Evolutionary conservation across 2,888 invertebrate genomes (phyloP).

Genomic region (Caenorhabditis wallacei): DNA sequence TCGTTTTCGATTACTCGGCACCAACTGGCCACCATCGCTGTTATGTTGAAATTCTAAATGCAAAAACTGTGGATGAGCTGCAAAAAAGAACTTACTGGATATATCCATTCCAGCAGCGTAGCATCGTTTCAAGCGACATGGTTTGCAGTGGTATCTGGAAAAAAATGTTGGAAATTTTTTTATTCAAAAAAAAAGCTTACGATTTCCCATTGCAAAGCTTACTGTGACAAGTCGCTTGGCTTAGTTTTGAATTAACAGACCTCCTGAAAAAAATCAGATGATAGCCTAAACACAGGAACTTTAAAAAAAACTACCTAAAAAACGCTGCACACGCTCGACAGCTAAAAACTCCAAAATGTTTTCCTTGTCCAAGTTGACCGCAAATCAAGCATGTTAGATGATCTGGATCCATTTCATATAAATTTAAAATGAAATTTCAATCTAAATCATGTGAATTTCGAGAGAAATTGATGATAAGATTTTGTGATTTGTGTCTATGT

Average conservation of each 20-base stretch:
- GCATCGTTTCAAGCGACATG: constrained; percentile 22
- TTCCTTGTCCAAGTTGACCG: constrained; percentile 26
- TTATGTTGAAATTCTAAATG: constrained; percentile 22
- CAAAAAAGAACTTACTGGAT: neutral
- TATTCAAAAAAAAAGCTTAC: neutral
- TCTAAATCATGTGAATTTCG: neutral
- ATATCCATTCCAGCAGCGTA: constrained; percentile 16
- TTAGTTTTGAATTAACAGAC: neutral
- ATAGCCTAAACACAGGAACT: too few relatives aligned
- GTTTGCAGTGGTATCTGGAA: constrained; percentile 29
- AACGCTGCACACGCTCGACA: constrained; percentile 36
- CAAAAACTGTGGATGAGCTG: neutral
- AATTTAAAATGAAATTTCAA: too few relatives aligned
- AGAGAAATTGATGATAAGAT: neutral
- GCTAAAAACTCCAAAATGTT: constrained; percentile 36
- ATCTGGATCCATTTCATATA: neutral
- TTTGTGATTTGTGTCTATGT: too few relatives aligned
- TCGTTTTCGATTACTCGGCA: neutral
- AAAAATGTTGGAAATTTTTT: neutral
- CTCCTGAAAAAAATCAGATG: neutral
- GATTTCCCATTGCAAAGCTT: neutral
- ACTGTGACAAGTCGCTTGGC: neutral
- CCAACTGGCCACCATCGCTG: neutral
- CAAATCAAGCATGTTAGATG: constrained; percentile 17
- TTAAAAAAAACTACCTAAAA: too few relatives aligned